A percentile compares a stretch with the other conserved stretches of the same genome.
These are phyloP conservation scores for Oasisia sp. DNA, from an alignment of 2,888 invertebrate species.

Conservation along the genomic window DNA sequence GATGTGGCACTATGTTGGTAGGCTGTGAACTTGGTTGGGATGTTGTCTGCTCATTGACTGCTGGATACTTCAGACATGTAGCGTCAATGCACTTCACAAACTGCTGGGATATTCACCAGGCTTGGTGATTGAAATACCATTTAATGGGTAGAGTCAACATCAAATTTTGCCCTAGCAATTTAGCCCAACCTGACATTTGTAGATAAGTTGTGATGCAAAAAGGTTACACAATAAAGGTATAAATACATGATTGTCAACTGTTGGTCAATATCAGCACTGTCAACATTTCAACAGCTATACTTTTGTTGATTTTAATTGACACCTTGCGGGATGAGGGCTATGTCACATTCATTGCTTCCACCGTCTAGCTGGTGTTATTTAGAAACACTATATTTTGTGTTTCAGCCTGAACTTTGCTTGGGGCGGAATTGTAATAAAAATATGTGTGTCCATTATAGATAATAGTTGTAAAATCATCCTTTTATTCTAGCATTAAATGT, in stretches of 20 bases:
- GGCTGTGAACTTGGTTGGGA: not conserved
- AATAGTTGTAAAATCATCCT: too few species aligned
- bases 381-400: not conserved
- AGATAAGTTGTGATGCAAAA: not conserved
- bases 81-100: not conserved
- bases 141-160: not conserved
- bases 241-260: not conserved
- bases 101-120: not conserved
- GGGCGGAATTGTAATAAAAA: not conserved
- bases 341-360: too few species aligned
- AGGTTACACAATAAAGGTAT: constrained; percentile 2
- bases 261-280: not conserved
- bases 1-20: not conserved
- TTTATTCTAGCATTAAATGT: too few species aligned
- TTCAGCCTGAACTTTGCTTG: not conserved
- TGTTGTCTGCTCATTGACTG: not conserved
- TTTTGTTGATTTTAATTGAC: too few species aligned
- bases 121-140: not conserved
- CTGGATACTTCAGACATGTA: not conserved
- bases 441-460: not conserved
- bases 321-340: too few species aligned
- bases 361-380: not conserved
- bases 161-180: not conserved
- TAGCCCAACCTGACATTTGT: not conserved
- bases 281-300: not conserved